Evolutionary conservation across 2,113 vertebrate genomes (phyloP).

Genomic region (Charadrius vociferus): DNA sequence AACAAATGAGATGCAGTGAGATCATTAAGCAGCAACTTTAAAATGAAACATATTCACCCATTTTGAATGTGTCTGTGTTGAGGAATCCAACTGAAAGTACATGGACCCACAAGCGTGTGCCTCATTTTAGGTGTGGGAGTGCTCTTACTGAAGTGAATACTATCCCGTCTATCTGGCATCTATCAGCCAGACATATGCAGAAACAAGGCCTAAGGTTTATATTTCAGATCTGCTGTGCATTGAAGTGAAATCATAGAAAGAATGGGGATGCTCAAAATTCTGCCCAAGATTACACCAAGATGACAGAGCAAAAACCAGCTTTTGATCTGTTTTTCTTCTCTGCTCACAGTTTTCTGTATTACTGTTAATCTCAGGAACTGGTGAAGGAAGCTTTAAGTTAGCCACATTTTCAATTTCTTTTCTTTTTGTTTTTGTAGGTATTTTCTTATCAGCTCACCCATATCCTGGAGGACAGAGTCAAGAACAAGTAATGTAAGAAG

Average conservation of each 20-base stretch:
- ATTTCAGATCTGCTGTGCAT: background rate
- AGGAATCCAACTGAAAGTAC: background rate
- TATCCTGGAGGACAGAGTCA: slow-evolving; percentile 88
- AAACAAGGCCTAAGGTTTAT: background rate
- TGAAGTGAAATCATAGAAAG: background rate
- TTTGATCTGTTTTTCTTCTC: background rate
- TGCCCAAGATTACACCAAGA: background rate
- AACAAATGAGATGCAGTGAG: background rate
- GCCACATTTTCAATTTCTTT: background rate
- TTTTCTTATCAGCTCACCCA: slow-evolving; percentile 91
- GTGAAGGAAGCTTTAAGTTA: background rate
- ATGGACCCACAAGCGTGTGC: fast-evolving
- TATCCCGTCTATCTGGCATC: too few relatives aligned
- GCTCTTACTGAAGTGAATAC: background rate
- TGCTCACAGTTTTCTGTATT: background rate
- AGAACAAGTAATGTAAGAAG: slow-evolving; percentile 90
- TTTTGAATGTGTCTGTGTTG: background rate
- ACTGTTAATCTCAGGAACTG: background rate
- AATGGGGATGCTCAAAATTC: background rate
- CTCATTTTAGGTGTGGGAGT: background rate
- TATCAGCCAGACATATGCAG: background rate
- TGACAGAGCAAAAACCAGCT: background rate
- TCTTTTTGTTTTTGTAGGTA: slow-evolving; percentile 78
- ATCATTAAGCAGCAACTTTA: background rate
- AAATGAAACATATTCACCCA: background rate